Evolutionary conservation across 2,888 invertebrate genomes (phyloP), one percentile per base, ranked within the genome.

Genomic region (Cenopis cana): DNA sequence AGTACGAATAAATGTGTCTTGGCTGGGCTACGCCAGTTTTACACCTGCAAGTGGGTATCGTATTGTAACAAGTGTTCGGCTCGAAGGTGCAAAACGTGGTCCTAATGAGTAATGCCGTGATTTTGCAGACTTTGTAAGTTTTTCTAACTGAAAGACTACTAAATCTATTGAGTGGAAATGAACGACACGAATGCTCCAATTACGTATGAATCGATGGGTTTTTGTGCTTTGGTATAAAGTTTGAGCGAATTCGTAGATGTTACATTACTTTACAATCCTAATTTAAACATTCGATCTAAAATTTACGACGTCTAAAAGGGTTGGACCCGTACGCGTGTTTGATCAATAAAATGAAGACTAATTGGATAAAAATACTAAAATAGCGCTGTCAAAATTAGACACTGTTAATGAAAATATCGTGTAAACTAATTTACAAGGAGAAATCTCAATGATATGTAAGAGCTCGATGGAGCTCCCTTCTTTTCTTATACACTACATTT

Each of bases 141-240:
- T 93, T 93, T 93, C 91, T 79, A 78, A 80, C 74, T 89, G 93
- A 93, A 93, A 92, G 92, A 93, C 93, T 90, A 89, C 89, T 87
- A 90, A 93, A 93, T 93, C 93, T 92, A 92, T 82, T 79, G 86
- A 86, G 85, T 85, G 82, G 81, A 78, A 84, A 83, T 86, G 79
- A 86, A 87, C 86, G 88, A 89, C 87, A 86, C 85, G 85, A 88
- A 86, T 89, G 89, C 87, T 89, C 84, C 83, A 88, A 85, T 46
- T 88, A 87, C 85, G 86, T 87, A 89, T 87, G 91, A 89, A 89
- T 93, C 93, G 93, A 91, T 93, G 93, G 93, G 93, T 86, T 90
- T 87, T 91, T 91, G 93, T 91, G 92, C 93, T 93, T 93, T 93
- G 93, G 93, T 93, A 93, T 93, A 91, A 91, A 91, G 85, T 87